Evolutionary conservation across 2,888 invertebrate species (phyloP), one percentile per base, ranked within the genome.

Genomic region (Meloe dianella): DNA sequence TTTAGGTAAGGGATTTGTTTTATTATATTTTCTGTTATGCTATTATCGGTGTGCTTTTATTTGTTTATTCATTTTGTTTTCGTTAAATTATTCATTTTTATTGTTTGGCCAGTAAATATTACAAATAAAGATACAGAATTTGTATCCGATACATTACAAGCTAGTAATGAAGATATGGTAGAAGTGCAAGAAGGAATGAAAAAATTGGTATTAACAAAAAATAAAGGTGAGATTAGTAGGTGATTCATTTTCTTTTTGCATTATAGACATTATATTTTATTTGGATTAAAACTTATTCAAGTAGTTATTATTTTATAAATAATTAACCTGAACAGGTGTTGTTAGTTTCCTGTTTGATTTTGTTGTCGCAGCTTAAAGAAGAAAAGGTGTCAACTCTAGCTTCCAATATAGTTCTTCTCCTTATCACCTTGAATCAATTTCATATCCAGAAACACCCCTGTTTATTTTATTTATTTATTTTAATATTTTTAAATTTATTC

Each of bases 101-200:
- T 70, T 72, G 73, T 73, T 72, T 74, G 60, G 67, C 71, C 70
- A 77, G 77, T 79, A 77, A 77, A 77, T 77, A 78, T 69, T 72
- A 66, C 74, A 74, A 76, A 69, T 74, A 77, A 79, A 74, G 79
- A 78, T 71, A 85, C 86, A 79, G 93, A 93, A 84, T 92, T 93
- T 86, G 89, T 92, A 77, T 92, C 92, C 78, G 92, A 93, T 83
- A 87, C 89, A 79, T 90, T 91, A 84, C 88, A 89, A 83, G 87
- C 88, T 73, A 87, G 87, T 77, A 87, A 86, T 75, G 87, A 87
- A 77, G 91, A 91, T 80, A 85, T 91, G 79, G 89, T 89, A 78
- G 91, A 92, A 83, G 91, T 91, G 70, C 89, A 89, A 79, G 90
- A 91, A 79, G 91, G 91, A 78, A 91, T 93, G 89, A 88, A 90